Percentiles rank a stretch among this genome's conserved stretches.
Conservation (phyloP, 2,888 invertebrate genomes). For the Erpobdella octoculata region DNA sequence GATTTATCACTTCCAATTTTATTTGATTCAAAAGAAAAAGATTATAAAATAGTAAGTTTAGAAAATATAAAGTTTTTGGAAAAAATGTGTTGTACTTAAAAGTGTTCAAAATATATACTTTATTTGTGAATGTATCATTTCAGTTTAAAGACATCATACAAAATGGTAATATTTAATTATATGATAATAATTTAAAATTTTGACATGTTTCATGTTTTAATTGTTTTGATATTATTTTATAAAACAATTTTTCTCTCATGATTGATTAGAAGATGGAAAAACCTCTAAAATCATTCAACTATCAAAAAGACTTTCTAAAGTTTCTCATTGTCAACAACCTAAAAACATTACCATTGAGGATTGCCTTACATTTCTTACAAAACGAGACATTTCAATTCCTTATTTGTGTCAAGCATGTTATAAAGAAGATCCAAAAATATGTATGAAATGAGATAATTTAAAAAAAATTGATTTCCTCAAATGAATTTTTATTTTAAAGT, state of each 20-base stretch:
- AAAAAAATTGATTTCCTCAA: too few relatives aligned
- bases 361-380: background rate
- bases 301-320: background rate
- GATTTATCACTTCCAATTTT: background rate
- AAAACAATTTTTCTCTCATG: too few relatives aligned
- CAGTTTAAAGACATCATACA: too few relatives aligned
- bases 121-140: too few relatives aligned
- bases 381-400: background rate
- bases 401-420: background rate
- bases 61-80: background rate
- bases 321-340: background rate
- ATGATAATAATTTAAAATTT: too few relatives aligned
- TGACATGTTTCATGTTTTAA: too few relatives aligned
- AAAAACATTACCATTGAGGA: background rate
- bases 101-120: too few relatives aligned
- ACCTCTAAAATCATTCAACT: background rate
- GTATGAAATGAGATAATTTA: too few relatives aligned
- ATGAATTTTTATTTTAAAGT: too few relatives aligned
- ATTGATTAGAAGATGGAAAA: too few relatives aligned
- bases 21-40: background rate
- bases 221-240: too few relatives aligned
- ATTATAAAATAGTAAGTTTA: background rate
- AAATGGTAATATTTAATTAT: too few relatives aligned
- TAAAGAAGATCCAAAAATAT: background rate
- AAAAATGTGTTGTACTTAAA: background rate